Evolutionary conservation across 2,797 vertebrate genomes (phyloP), one percentile per base, ranked within the genome.

Genomic region (Urocyon cinereoargenteus): DNA sequence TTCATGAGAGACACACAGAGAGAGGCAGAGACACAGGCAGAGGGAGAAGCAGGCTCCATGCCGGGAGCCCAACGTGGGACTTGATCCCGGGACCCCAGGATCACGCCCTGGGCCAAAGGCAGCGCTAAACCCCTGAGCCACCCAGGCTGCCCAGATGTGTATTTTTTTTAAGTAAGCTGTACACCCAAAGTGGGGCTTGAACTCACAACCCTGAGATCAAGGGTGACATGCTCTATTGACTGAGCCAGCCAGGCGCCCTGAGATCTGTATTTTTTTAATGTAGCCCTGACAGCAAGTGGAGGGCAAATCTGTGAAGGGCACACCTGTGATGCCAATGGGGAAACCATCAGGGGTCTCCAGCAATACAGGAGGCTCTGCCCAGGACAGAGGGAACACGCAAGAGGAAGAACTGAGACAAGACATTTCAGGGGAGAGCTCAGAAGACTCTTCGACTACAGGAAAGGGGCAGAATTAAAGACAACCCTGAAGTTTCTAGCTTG

Each of bases 401-500:
- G 75, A 90, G 51, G 55, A 84, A 68, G 26, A 78, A 55, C 0
- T n/a, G 57, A 90, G 70, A 72, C 0, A 0, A 93, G 55, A 79
- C 16, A 95, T 72, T 86, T 91, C 40, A 49, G 73, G 40, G 31
- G 36, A 92, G 36, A 96, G 36, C 49, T 51, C 66, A 92, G 59
- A 81, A 22, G 59, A 94, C 18, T 64, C 24, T 68, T 89, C 64
- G 79, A 94, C 73, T 51, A 86, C 36, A 75, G 26, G 34, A 77
- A 93, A 34, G 45, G 26, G 81, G 75, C 8, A 89, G 59, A 82
- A 83, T 72, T 84, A 93, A 87, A 96, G 62, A 72, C 45, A 96
- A 91, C 57, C 70, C 82, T 70, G 19, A 97, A 79, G 85, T 90
- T 94, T 93, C 55, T 61, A 82, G 66, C 16, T 86, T 95, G 84